These are phyloP conservation scores for Drosophila borealis DNA, from an alignment of 2,888 invertebrate genomes.

Conservation along the genomic window DNA sequence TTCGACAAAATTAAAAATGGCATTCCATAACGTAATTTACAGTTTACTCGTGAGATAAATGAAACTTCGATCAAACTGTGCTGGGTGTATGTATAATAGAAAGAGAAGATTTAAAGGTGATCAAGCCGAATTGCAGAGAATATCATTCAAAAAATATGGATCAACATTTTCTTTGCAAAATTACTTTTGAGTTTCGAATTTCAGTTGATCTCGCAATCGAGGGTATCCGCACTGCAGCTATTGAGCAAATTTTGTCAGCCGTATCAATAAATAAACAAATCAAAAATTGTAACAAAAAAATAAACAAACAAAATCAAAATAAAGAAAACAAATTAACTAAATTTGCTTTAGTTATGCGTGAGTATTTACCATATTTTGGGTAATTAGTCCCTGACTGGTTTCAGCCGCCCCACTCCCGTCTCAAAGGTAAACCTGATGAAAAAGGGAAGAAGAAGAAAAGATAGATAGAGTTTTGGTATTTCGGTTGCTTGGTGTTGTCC, in stretches of 20 bases:
- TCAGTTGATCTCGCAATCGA: slow-evolving; percentile 66
- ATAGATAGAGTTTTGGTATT: slow-evolving; percentile 79
- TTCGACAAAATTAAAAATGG: slow-evolving; percentile 25
- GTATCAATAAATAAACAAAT: slow-evolving; percentile 41
- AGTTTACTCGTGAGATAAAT: slow-evolving; percentile 36
- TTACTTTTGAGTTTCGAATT: slow-evolving; percentile 71
- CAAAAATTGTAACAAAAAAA: slow-evolving; percentile 17
- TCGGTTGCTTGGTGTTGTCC: slow-evolving; percentile 45
- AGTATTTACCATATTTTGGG: slow-evolving; percentile 86
- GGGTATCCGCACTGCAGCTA: slow-evolving; percentile 76
- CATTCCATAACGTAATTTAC: slow-evolving; percentile 63
- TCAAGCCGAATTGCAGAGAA: slow-evolving; percentile 47
- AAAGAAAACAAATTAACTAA: slow-evolving; percentile 42
- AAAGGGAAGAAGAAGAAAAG: slow-evolving; percentile 83
- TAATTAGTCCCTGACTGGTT: slow-evolving; percentile 86
- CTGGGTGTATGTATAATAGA: slow-evolving; percentile 38
- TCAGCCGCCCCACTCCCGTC: slow-evolving; percentile 86
- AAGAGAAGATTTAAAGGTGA: slow-evolving; percentile 35
- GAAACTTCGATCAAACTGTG: slow-evolving; percentile 45
- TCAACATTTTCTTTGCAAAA: slow-evolving; percentile 40
- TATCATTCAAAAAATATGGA: slow-evolving; percentile 22
- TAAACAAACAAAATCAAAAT: slow-evolving; percentile 9
- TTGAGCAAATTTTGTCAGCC: slow-evolving; percentile 56
- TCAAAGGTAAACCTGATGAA: slow-evolving; percentile 86
- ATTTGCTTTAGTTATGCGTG: slow-evolving; percentile 71